phyloP scores from a whole-genome alignment of 2,113 vertebrate species.

The Chloropsis hardwickii region DNA sequence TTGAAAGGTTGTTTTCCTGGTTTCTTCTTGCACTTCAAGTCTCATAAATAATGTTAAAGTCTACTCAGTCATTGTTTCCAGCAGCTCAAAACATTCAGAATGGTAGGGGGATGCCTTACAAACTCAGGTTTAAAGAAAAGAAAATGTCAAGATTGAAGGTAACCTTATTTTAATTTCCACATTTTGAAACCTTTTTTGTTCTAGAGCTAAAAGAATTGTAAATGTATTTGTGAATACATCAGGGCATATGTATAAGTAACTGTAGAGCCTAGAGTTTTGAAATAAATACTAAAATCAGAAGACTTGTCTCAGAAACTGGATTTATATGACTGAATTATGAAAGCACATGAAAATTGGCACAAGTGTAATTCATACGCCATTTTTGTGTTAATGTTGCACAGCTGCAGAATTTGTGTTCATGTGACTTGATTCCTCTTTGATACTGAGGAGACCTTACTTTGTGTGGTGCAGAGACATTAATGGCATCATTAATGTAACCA shows the following conservation, averaged over 20 bases:
- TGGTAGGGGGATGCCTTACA: neutral
- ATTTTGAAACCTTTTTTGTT: neutral
- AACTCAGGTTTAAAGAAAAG: neutral
- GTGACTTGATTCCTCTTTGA: neutral
- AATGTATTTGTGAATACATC: neutral
- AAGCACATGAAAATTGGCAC: neutral
- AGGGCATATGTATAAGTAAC: neutral
- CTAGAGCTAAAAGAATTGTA: neutral
- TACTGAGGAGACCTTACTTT: neutral
- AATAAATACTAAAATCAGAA: neutral
- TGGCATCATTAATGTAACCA: neutral
- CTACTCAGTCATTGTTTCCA: neutral
- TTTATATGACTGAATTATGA: neutral
- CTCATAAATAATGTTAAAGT: neutral
- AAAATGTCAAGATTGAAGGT: neutral
- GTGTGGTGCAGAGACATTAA: neutral
- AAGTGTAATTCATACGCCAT: neutral
- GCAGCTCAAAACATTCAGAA: neutral
- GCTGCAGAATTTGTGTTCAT: neutral
- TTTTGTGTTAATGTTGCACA: neutral
- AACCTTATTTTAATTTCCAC: neutral
- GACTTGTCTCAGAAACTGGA: neutral
- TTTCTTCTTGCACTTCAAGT: neutral
- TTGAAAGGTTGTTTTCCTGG: neutral
- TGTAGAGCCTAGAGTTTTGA: neutral